A percentile compares a stretch with the other conserved stretches of the same genome.
phyloP scores from a whole-genome alignment of 2,888 invertebrate genomes.

The Latheticus oryzae region DNA sequence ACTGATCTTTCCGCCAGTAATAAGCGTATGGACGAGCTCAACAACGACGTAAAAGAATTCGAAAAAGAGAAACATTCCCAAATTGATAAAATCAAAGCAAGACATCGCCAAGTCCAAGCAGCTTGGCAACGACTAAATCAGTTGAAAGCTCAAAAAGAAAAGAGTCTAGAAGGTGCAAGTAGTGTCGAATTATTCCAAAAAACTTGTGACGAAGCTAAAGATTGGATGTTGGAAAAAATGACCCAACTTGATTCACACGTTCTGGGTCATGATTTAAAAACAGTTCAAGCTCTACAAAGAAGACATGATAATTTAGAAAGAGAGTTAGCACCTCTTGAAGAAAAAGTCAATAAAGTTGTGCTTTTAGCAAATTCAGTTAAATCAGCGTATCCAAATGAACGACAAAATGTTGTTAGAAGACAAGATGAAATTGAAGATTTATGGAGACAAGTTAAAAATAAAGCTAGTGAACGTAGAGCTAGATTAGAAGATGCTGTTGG shows the following conservation, averaged over 20 bases:
- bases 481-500: conserved; percentile 95
- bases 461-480: conserved; percentile 85
- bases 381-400: conserved; percentile 91
- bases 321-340: conserved; percentile 93
- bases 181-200: conserved; percentile 96
- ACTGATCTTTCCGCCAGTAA: conserved; percentile 96
- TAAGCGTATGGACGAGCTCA: conserved; percentile 90
- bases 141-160: conserved; percentile 89
- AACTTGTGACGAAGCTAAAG: conserved; percentile 95
- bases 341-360: conserved; percentile 86
- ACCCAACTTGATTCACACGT: conserved; percentile 84
- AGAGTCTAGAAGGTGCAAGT: conserved; percentile 80
- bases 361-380: conserved; percentile 91
- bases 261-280: conserved; percentile 87
- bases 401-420: conserved; percentile 83
- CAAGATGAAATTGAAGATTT: conserved; percentile 87
- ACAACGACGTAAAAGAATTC: conserved; percentile 87
- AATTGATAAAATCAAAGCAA: conserved; percentile 79
- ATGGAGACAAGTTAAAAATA: conserved; percentile 89
- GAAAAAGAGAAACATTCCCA: conserved; percentile 88
- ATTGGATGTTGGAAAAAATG: conserved; percentile 98
- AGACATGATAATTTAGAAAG: conserved; percentile 93
- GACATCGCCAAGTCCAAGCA: conserved; percentile 86
- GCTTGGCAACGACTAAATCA: conserved; percentile 90
- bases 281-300: conserved; percentile 91